Evolutionary conservation across 1,140 invertebrate species (phyloP), one percentile per base, ranked within the genome.

Genomic region (Hyposmocoma kahamanoa): DNA sequence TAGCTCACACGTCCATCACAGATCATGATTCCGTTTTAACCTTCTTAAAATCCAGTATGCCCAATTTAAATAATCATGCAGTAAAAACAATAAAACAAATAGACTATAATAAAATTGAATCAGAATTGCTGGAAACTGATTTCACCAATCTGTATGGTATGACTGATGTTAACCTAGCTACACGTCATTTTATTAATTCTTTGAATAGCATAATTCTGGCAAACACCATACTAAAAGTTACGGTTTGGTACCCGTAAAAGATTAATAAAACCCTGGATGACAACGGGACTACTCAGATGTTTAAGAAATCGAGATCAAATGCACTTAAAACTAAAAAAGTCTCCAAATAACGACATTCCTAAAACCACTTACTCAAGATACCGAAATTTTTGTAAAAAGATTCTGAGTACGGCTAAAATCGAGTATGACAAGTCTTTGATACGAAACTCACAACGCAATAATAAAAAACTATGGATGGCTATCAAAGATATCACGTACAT

Each of bases 321-420:
- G 46, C 21, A 48, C 32, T 38, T 30, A 28, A 48, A 22, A 34
- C 3, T 41, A 4, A 36, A 28, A 43, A 10, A 18, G 22, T 3
- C 43, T 15, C 52, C 52, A 1, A 42, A 39, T 22, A 49, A 54
- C 39, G n/a, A 18, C 2, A 38, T 49, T 0, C 32, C 45, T 2
- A 17, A 17, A 1, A 45, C 2, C n/a, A 48, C 32, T 19, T 54
- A 39, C 19, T 26, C 15, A 26, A 21, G 52, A 9, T 54, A 54
- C 22, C 22, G 46, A 3, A 54, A 54, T 20, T 54, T 48, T 22
- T 54, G 52, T 22, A 54, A 48, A 17, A 36, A 34, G 8, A 11
- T 54, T n/a, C 6, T 49, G 3, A 54, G 39, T 45, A 54, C 28
- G 13, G 0, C 45, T 13, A 54, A 48, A 30, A 44, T 9, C 1